These are phyloP conservation scores for Meandrusa payeni DNA, from an alignment of 2,888 invertebrate genomes.

Conservation along the genomic window DNA sequence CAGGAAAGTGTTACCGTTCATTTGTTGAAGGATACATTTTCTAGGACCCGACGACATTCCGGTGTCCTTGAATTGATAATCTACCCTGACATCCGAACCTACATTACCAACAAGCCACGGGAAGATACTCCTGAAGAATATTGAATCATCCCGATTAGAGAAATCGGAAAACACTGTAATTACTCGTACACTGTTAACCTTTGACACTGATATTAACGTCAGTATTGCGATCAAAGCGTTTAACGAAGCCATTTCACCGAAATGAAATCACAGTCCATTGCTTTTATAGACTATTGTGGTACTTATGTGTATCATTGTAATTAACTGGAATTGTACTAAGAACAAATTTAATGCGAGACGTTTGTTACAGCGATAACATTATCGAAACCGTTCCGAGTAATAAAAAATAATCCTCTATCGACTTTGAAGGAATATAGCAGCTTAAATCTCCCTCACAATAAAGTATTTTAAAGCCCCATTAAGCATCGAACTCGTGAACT, in stretches of 20 bases:
- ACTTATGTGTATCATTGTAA: constrained; percentile 2
- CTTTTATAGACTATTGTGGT: constrained; percentile 15
- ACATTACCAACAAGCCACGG: constrained; percentile 40
- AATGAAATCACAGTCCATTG: neutral
- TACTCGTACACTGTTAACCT: constrained; percentile 2
- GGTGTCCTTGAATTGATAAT: constrained; percentile 35
- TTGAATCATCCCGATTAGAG: constrained; percentile 30
- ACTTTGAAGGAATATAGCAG: constrained; percentile 2
- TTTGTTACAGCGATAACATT: constrained; percentile 17
- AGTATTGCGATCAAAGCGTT: neutral
- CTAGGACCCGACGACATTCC: constrained; percentile 32
- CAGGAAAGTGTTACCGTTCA: constrained; percentile 28
- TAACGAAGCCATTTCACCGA: constrained; percentile 15
- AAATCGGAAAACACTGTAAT: constrained; percentile 38
- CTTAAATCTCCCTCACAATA: neutral
- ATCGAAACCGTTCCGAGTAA: neutral
- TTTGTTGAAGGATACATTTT: constrained; percentile 34
- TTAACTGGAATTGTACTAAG: neutral
- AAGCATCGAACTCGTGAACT: constrained; percentile 1
- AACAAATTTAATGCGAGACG: constrained; percentile 7
- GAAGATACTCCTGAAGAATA: constrained; percentile 35
- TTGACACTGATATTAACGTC: neutral
- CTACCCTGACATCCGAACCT: constrained; percentile 33
- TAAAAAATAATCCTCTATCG: neutral
- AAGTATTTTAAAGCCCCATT: constrained; percentile 8